phyloP scores from a whole-genome alignment of 2,113 vertebrate species.

The Struthidea cinerea region DNA sequence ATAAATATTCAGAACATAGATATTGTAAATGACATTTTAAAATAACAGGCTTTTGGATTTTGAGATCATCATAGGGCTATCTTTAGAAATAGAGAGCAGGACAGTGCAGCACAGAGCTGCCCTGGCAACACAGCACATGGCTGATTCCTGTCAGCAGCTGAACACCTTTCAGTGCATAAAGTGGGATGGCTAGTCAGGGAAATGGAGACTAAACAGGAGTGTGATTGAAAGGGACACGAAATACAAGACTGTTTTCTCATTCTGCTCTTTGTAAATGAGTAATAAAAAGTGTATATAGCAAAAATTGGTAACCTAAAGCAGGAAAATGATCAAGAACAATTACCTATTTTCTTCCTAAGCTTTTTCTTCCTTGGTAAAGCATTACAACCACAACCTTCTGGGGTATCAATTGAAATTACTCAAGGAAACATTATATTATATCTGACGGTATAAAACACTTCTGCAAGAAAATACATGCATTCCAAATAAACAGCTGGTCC shows the following conservation, averaged over 20 bases:
- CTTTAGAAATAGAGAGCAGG: background rate
- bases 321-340: background rate
- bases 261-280: background rate
- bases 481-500: background rate
- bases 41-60: background rate
- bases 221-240: background rate
- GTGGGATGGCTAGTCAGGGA: background rate
- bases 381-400: background rate
- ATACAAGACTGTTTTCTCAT: background rate
- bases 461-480: background rate
- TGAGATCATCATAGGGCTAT: background rate
- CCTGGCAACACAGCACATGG: background rate
- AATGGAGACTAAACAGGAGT: background rate
- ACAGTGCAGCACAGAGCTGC: background rate
- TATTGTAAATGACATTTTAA: background rate
- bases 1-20: background rate
- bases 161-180: background rate
- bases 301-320: background rate
- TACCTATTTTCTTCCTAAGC: background rate
- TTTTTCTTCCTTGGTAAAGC: background rate
- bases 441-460: background rate
- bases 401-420: background rate
- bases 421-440: background rate
- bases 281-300: background rate
- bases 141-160: background rate